phyloP scores from a whole-genome alignment of 2,888 invertebrate species.

The Habrosyne pyritoides region DNA sequence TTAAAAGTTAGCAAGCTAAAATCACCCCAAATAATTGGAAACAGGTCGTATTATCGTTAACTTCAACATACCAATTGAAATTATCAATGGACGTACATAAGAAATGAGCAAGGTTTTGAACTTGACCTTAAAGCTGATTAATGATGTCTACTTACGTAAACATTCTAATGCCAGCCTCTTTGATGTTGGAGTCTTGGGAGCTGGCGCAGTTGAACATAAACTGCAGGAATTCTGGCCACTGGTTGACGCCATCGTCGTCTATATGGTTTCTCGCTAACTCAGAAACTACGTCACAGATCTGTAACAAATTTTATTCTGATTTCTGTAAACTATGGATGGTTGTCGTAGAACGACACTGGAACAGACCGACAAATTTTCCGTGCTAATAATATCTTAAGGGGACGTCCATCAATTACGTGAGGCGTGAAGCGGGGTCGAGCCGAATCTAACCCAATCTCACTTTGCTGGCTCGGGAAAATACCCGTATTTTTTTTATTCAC shows the following conservation, averaged over 20 bases:
- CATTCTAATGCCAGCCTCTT: slow-evolving; percentile 97
- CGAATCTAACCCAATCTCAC: no score
- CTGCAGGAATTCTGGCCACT: slow-evolving; percentile 97
- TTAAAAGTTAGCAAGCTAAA: no score
- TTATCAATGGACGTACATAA: neutral
- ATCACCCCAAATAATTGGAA: no score
- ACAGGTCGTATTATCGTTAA: neutral
- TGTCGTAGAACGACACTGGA: no score
- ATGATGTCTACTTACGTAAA: slow-evolving; percentile 88
- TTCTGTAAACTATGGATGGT: neutral
- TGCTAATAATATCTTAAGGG: no score
- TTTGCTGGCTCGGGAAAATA: no score
- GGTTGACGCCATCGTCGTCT: slow-evolving; percentile 97
- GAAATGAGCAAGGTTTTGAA: neutral
- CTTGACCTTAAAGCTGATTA: neutral
- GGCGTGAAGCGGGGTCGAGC: no score
- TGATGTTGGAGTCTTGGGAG: slow-evolving; percentile 91
- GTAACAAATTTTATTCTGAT: slow-evolving; percentile 17
- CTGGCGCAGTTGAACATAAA: slow-evolving; percentile 98
- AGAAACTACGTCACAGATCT: slow-evolving; percentile 96
- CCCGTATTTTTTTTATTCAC: no score
- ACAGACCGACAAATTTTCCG: no score
- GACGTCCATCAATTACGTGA: no score
- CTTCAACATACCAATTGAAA: neutral
- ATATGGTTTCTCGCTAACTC: slow-evolving; percentile 97